Percentiles rank a stretch among this genome's conserved stretches.
Evolutionary conservation across 2,888 invertebrate species (phyloP).

Genomic region (Drosophila maculinotata): DNA sequence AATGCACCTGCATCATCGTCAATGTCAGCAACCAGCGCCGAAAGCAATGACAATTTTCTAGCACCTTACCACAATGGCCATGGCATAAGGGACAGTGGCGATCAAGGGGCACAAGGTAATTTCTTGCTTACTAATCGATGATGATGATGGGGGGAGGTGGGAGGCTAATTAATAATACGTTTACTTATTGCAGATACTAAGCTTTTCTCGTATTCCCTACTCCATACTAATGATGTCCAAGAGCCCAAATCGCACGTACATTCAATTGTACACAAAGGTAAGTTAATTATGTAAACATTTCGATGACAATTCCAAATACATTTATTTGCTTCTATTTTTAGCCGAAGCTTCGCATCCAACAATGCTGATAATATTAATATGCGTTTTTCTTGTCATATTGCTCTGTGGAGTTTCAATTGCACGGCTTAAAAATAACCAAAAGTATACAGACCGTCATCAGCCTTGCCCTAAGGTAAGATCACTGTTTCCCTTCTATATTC

Average conservation of each 20-base stretch:
- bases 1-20: slow-evolving; percentile 85
- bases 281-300: background rate
- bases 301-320: background rate
- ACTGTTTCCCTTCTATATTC: no score
- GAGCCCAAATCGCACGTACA: slow-evolving; percentile 83
- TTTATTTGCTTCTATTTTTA: slow-evolving; percentile 37
- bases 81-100: slow-evolving; percentile 19
- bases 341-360: slow-evolving; percentile 84
- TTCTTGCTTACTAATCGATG: no score
- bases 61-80: slow-evolving; percentile 37
- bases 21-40: slow-evolving; percentile 83
- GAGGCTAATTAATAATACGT: no score
- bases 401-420: slow-evolving; percentile 84
- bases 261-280: slow-evolving; percentile 82
- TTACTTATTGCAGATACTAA: slow-evolving; percentile 83
- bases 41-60: slow-evolving; percentile 33
- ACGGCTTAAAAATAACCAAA: slow-evolving; percentile 83
- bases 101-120: slow-evolving; percentile 46
- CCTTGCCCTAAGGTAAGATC: slow-evolving; percentile 85
- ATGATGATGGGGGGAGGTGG: no score
- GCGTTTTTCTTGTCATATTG: slow-evolving; percentile 83
- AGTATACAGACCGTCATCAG: slow-evolving; percentile 83
- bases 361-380: slow-evolving; percentile 84
- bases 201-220: slow-evolving; percentile 84
- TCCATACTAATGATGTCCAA: slow-evolving; percentile 83